Base-by-base conservation (phyloP, 1,140 invertebrate species). In the Neodiprion virginianus region DNA sequence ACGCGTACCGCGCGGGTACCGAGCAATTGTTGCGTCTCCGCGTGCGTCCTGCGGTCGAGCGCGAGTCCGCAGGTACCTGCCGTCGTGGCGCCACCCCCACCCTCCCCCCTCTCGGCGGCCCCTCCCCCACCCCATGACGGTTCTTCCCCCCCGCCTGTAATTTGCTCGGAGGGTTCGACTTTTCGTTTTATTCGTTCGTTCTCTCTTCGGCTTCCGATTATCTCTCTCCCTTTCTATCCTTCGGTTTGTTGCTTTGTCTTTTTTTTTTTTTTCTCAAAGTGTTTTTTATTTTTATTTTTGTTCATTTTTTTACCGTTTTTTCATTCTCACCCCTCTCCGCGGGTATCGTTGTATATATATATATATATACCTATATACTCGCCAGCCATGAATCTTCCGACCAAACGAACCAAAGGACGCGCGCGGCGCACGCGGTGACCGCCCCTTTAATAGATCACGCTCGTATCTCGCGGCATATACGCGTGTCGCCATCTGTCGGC, bases 351-450 rank as follows among this genome's bases (percentile, higher is more conserved):
- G 17, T 21, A 21, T 21, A 21, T 21, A 1, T 21, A 17, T 21
- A 17, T 17, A 1, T 21, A 21, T 1, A 21, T 0, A 21, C 17
- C 28, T 40, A 40, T 17, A 12, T 17, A 61, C 75, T 49, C 71
- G 84, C 84, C 87, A 88, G 87, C 87, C 87, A 88, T 88, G 87
- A 88, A 88, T 87, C 86, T 86, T 85, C 80, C 80, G 83, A 40
- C 80, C 83, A 82, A 80, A 61, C 53, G n/a, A 12, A 61, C 53
- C 28, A 40, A 40, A 40, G 28, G 28, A 40, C 28, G 5, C 28
- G 80, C 82, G 78, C 71, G 71, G 76, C 71, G 73, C 77, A 71
- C 82, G 80, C 85, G 80, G 83, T 21, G 17, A 76, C 74, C 87
- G 87, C 86, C 86, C 86, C 83, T 84, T 88, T 88, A 88, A 88